Conservation (phyloP, 2,113 vertebrate genomes). For the Nycticryphes semicollaris region DNA sequence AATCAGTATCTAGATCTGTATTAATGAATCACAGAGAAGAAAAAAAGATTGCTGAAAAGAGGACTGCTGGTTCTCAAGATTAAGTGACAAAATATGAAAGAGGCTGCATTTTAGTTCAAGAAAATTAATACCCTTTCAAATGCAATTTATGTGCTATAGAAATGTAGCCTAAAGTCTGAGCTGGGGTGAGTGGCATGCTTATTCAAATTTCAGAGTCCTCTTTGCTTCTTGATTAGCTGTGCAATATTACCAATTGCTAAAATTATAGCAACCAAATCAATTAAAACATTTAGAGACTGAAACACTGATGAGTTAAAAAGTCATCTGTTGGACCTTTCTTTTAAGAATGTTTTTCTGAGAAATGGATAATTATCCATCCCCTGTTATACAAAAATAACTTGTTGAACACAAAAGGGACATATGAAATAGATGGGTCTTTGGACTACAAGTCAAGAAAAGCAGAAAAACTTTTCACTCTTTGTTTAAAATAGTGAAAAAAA, state of each 20-base stretch:
- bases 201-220: not conserved
- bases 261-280: not conserved
- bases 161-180: not conserved
- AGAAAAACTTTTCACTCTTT: not conserved
- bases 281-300: not conserved
- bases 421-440: not conserved
- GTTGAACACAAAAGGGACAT: not conserved
- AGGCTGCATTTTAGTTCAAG: not conserved
- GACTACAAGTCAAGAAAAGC: not conserved
- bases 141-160: not conserved
- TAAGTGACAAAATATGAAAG: not conserved
- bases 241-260: not conserved
- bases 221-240: not conserved
- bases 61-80: not conserved
- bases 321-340: not conserved
- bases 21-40: not conserved
- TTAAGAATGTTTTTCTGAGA: not conserved
- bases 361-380: not conserved
- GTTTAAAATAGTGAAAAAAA: not conserved
- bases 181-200: not conserved
- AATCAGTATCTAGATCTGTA: accelerated
- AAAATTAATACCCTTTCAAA: not conserved
- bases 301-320: not conserved
- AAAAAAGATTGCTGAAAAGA: not conserved
- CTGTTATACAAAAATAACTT: not conserved